These are phyloP conservation scores for Sceliomorpha sp. DNA, from an alignment of 2,888 invertebrate species.

Conservation along the genomic window DNA sequence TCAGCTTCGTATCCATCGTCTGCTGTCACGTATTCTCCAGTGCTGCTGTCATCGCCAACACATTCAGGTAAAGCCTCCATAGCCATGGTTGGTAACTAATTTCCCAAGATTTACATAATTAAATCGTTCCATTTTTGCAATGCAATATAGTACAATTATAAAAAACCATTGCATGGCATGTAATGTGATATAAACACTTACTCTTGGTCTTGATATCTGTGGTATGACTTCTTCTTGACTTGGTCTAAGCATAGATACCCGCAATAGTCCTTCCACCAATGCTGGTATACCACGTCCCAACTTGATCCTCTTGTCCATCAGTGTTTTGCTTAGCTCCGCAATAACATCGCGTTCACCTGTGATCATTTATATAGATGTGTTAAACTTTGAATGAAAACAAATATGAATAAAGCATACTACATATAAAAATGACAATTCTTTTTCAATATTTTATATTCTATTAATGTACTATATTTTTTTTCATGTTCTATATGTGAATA, in stretches of 20 bases:
- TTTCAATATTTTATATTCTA: too few relatives aligned
- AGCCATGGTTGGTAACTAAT: constrained; percentile 73
- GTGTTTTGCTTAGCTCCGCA: constrained; percentile 64
- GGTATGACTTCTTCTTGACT: constrained; percentile 82
- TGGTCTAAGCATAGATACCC: constrained; percentile 82
- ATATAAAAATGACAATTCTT: too few relatives aligned
- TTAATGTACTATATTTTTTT: too few relatives aligned
- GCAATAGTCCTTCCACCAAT: constrained; percentile 83
- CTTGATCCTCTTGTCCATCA: constrained; percentile 68
- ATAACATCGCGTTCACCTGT: constrained; percentile 70
- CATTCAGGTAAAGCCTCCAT: constrained; percentile 72
- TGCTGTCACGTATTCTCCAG: constrained; percentile 79
- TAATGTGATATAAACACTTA: too few relatives aligned
- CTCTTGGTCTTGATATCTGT: constrained; percentile 81
- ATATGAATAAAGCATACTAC: too few relatives aligned
- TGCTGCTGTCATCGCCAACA: constrained; percentile 73
- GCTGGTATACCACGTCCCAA: constrained; percentile 71
- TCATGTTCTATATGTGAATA: too few relatives aligned
- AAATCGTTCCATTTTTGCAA: too few relatives aligned
- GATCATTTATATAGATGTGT: too few relatives aligned
- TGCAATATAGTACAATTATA: too few relatives aligned
- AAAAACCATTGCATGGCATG: too few relatives aligned
- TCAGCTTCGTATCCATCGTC: constrained; percentile 87
- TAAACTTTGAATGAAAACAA: background rate
- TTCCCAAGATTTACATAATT: background rate